Evolutionary conservation across 2,113 vertebrate species (phyloP).

Genomic region (Pluvialis apricaria): DNA sequence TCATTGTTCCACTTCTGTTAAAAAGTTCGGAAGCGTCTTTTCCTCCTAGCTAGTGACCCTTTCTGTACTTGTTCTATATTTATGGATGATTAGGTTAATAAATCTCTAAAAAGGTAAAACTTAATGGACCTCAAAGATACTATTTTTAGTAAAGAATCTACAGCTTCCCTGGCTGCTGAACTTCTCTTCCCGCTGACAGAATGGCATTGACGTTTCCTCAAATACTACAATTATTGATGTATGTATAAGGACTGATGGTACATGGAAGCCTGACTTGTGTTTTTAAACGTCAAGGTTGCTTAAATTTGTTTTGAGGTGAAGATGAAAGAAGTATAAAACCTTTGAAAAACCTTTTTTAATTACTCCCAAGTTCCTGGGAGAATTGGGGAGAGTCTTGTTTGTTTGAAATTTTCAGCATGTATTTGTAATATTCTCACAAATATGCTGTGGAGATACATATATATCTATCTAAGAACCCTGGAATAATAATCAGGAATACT

Average conservation of each 20-base stretch:
- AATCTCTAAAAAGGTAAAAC: background rate
- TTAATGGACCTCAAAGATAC: too few species aligned
- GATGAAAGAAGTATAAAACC: background rate
- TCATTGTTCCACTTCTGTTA: background rate
- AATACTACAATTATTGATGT: background rate
- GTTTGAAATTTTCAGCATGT: background rate
- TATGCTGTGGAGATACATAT: background rate
- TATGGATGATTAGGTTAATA: background rate
- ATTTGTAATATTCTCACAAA: background rate
- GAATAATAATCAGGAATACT: background rate
- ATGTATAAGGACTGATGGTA: background rate
- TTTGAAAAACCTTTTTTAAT: background rate
- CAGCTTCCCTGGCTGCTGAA: background rate
- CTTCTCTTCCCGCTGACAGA: background rate
- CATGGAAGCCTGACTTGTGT: background rate
- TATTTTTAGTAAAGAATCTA: background rate
- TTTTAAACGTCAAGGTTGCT: background rate
- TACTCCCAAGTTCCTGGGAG: background rate
- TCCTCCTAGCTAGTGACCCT: background rate
- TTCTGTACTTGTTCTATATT: background rate
- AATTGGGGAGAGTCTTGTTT: background rate
- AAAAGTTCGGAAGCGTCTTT: background rate
- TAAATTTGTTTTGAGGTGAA: background rate
- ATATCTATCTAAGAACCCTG: background rate
- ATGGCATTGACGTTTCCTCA: background rate